phyloP scores from a whole-genome alignment of 2,113 vertebrate species.

The Pyrgilauda ruficollis region DNA sequence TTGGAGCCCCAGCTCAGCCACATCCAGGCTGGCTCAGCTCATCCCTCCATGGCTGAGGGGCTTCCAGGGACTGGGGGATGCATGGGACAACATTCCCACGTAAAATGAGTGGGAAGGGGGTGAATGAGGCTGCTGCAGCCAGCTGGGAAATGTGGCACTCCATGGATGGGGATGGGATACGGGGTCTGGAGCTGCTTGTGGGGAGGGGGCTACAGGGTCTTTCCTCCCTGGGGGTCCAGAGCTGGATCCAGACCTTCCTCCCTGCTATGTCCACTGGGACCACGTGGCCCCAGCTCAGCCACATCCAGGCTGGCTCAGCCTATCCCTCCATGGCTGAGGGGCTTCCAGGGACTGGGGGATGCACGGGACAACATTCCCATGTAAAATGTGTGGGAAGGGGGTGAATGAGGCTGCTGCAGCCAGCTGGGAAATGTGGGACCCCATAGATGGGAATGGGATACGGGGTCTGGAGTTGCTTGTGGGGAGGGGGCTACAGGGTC shows the following conservation, averaged over 20 bases:
- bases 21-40: accelerated
- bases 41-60: neutral
- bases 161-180: accelerated
- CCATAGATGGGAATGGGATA: accelerated
- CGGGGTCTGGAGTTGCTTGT: neutral
- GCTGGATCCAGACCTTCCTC: neutral
- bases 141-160: neutral
- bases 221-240: neutral
- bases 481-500: too few relatives aligned
- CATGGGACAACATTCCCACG: too few relatives aligned
- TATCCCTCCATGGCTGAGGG: neutral
- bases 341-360: too few relatives aligned
- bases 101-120: neutral
- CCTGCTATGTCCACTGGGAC: neutral
- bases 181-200: neutral
- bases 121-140: neutral
- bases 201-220: accelerated
- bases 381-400: neutral
- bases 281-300: accelerated
- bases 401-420: neutral
- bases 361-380: too few relatives aligned
- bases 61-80: too few relatives aligned
- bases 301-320: accelerated
- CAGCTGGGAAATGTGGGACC: neutral
- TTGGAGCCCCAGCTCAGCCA: neutral